Evolutionary conservation across 2,113 vertebrate species (phyloP).

Genomic region (Tenrec ecaudatus): DNA sequence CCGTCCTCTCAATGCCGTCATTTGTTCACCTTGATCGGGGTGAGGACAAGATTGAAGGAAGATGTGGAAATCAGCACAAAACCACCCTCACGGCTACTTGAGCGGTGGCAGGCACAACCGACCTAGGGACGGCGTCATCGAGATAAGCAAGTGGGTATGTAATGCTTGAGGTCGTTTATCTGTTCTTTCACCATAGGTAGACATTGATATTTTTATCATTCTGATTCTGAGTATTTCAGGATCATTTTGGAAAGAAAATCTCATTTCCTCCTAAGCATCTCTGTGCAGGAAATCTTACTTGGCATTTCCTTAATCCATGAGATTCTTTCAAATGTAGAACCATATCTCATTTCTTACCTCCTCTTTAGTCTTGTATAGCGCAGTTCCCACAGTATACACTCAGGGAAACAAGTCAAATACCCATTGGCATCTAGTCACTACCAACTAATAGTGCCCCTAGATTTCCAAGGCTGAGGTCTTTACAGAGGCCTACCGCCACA

Average conservation of each 20-base stretch:
- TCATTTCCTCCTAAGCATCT: background rate
- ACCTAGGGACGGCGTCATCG: background rate
- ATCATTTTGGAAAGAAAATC: background rate
- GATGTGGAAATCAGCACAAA: background rate
- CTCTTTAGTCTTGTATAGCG: background rate
- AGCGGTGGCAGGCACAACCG: constrained; percentile 14
- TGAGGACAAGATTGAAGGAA: background rate
- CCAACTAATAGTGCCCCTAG: background rate
- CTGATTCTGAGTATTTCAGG: background rate
- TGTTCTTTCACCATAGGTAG: background rate
- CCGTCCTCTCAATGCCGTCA: background rate
- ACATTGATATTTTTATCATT: constrained; percentile 14
- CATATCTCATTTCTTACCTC: background rate
- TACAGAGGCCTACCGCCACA: background rate
- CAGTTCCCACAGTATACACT: background rate
- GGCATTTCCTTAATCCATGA: background rate
- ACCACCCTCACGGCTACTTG: background rate
- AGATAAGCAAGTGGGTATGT: background rate
- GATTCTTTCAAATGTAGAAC: background rate
- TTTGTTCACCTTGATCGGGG: background rate
- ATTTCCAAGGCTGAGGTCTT: background rate
- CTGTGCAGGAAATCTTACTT: background rate
- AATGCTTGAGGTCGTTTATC: background rate
- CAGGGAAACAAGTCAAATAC: background rate
- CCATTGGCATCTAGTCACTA: background rate